Evolutionary conservation across 2,797 vertebrate genomes (phyloP).

Genomic region (Darevskia nairensis): DNA sequence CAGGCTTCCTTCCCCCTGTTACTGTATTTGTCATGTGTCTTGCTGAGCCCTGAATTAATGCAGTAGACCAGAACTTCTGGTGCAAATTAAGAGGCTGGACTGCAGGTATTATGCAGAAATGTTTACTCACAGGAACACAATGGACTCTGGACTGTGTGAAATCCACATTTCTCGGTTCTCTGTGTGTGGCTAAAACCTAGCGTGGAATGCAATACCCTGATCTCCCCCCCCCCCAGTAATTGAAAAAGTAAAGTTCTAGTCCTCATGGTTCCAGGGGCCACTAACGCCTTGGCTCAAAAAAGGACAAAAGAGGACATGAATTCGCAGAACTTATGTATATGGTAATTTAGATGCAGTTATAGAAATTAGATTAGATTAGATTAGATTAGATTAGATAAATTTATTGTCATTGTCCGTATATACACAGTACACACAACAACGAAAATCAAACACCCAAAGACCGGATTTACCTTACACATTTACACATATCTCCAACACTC

Average conservation of each 20-base stretch:
- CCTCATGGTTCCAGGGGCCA: neutral
- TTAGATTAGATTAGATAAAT: no score
- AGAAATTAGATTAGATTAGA: no score
- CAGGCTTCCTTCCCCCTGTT: slow-evolving; percentile 44
- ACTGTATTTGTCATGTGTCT: slow-evolving; percentile 49
- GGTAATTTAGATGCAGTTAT: no score
- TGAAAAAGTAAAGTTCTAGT: neutral
- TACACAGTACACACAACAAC: no score
- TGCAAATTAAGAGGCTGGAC: slow-evolving; percentile 46
- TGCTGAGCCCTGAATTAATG: neutral
- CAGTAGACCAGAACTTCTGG: slow-evolving; percentile 53
- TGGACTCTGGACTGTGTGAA: neutral
- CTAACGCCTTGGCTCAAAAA: no score
- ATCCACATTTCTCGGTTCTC: neutral
- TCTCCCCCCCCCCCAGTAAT: no score
- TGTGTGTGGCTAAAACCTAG: neutral
- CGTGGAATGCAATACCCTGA: neutral
- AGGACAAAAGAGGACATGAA: no score
- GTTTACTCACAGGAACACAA: neutral
- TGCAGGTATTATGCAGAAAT: neutral
- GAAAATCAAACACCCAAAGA: no score
- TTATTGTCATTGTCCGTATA: no score
- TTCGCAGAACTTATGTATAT: no score
- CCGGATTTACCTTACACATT: no score
- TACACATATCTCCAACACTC: no score